These are phyloP conservation scores for Pontoporia blainvillei DNA, from an alignment of 2,113 vertebrate species.

Conservation along the genomic window DNA sequence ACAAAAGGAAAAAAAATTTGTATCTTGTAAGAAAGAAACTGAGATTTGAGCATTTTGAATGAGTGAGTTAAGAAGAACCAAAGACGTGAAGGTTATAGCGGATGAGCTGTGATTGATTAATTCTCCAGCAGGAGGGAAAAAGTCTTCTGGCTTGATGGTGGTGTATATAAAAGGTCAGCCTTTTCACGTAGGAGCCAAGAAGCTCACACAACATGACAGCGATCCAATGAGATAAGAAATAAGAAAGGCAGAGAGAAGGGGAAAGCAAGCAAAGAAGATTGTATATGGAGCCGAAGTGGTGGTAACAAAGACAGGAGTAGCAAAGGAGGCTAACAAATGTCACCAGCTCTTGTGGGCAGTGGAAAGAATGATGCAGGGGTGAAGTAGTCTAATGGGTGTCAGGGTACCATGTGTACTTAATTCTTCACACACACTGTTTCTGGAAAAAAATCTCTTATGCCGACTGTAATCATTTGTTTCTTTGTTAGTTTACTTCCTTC, in stretches of 20 bases:
- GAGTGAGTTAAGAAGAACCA: neutral
- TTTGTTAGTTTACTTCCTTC: neutral
- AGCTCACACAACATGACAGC: neutral
- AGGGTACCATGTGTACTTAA: neutral
- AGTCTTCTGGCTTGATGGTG: neutral
- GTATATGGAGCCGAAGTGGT: neutral
- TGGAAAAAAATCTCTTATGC: neutral
- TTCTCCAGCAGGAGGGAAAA: constrained; percentile 6
- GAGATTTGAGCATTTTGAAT: neutral
- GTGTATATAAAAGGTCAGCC: neutral
- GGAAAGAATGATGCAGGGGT: neutral
- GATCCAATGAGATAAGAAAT: neutral
- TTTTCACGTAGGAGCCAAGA: neutral
- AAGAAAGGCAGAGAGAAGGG: neutral
- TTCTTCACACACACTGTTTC: neutral
- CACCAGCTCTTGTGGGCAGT: neutral
- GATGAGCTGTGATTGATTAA: neutral
- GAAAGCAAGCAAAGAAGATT: neutral
- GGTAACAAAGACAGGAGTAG: neutral
- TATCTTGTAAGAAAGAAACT: neutral
- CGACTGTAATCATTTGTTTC: neutral
- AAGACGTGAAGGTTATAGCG: neutral
- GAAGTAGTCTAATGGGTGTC: rapidly evolving
- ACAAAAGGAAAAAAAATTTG: neutral
- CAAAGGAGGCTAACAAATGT: neutral